Evolutionary conservation across 1,140 invertebrate species (phyloP), one percentile per base, ranked within the genome.

Genomic region (Diprion similis): DNA sequence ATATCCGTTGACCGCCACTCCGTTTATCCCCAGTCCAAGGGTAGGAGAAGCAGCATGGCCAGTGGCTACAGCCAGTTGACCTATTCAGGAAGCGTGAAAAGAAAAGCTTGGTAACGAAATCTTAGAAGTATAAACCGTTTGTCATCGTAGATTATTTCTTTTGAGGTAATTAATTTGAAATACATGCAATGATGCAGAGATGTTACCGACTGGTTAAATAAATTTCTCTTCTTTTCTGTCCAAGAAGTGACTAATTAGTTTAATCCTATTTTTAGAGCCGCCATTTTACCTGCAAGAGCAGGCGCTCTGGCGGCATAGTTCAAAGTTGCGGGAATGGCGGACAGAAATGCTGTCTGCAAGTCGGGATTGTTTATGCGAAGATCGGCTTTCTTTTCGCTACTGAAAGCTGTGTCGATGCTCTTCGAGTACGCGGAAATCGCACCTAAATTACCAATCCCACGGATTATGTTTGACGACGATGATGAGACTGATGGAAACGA

Each of bases 281-380:
- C 68, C 2, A 77, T 73, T 68, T 19, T n/a, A 81, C 13, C 13
- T 71, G 75, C 51, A 15, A 68, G 68, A 68, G 75, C 75, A 45
- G 73, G 46, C 4, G 77, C 78, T 68, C 73, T 68, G 19, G 76
- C 66, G 78, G 51, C 51, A 59, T 59, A 59, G 24, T 37, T 37
- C 24, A 37, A 37, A 37, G 24, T 37, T 37, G 24, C 24, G 24
- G 24, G 24, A 37, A 37, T 70, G 66, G 74, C 73, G 71, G 78
- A 77, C 72, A 78, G 66, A 65, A 77, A 72, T 77, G 76, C 46
- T 13, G 66, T 68, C 69, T 59, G 51, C 11, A 76, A 68, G 11
- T 72, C 81, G 74, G 81, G 76, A 79, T 83, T 83, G 78, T 73
- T 81, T 67, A 83, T 74, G 71, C 82, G 80, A 17, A 76, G 73